Conservation (phyloP, 2,888 invertebrate species). For the Caenorhabditis auriculariae region DNA sequence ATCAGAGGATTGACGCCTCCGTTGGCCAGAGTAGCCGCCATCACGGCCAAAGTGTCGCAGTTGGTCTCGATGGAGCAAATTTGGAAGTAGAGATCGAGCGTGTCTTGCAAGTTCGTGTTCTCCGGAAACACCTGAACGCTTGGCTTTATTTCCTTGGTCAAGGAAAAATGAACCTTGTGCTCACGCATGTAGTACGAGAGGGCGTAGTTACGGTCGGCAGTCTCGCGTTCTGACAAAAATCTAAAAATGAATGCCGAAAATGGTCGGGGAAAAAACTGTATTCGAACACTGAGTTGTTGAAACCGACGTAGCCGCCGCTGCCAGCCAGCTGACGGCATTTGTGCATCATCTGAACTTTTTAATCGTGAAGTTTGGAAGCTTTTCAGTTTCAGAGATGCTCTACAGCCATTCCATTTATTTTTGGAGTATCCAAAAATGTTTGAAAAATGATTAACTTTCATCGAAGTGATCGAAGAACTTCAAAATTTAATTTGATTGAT, state of each 20-base stretch:
- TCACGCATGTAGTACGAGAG: constrained; percentile 96
- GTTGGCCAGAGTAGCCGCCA: constrained; percentile 92
- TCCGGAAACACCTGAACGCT: constrained; percentile 47
- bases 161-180: constrained; percentile 61
- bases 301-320: constrained; percentile 80
- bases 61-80: constrained; percentile 94
- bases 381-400: too few species aligned
- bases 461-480: neutral
- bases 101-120: constrained; percentile 63
- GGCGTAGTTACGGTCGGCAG: constrained; percentile 94
- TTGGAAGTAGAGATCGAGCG: constrained; percentile 70
- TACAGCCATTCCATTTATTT: too few species aligned
- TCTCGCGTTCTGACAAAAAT: constrained; percentile 79
- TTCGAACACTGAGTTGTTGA: constrained; percentile 82
- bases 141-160: too few species aligned
- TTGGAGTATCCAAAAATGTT: too few species aligned
- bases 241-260: neutral
- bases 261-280: neutral
- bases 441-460: constrained; percentile 3
- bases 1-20: constrained; percentile 73
- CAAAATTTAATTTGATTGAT: too few species aligned
- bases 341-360: constrained; percentile 47
- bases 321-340: constrained; percentile 73
- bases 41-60: constrained; percentile 85
- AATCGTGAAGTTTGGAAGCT: too few species aligned